These are phyloP conservation scores for Propithecus deckenii DNA, from an alignment of 2,797 vertebrate genomes.

Conservation along the genomic window DNA sequence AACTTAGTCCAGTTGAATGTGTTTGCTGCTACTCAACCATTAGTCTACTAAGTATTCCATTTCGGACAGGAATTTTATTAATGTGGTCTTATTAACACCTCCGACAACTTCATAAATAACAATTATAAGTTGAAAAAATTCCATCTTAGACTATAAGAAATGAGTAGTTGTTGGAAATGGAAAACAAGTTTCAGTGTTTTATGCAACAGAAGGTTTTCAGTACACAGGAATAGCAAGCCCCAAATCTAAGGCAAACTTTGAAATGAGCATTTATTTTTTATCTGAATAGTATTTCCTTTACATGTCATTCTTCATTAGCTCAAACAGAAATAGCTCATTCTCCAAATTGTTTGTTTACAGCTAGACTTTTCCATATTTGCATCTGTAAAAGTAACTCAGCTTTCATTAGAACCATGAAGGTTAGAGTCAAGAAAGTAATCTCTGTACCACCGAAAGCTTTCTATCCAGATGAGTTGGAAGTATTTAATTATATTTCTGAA, in stretches of 20 bases:
- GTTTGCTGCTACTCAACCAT: constrained; percentile 19
- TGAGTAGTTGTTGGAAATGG: constrained; percentile 26
- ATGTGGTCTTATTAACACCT: constrained; percentile 69
- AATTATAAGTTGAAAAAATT: constrained; percentile 59
- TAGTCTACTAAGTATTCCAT: constrained; percentile 51
- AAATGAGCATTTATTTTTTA: constrained; percentile 44
- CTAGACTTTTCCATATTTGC: not conserved
- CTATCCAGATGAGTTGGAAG: not conserved
- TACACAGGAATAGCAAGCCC: not conserved
- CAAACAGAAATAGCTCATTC: constrained; percentile 5
- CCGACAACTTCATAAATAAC: constrained; percentile 76
- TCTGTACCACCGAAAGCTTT: not conserved
- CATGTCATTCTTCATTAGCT: constrained; percentile 49
- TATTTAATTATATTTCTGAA: not conserved
- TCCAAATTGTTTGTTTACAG: constrained; percentile 21
- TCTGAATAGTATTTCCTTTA: constrained; percentile 47
- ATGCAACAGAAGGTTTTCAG: constrained; percentile 22
- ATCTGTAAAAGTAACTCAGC: not conserved
- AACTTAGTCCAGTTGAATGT: not conserved
- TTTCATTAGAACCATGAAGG: not conserved
- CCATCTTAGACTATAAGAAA: constrained; percentile 10
- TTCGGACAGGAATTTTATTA: constrained; percentile 70
- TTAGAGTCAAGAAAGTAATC: not conserved
- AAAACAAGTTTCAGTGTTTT: constrained; percentile 34
- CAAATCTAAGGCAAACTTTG: not conserved